phyloP scores from a whole-genome alignment of 2,797 vertebrate species.

The Agapornis canus region DNA sequence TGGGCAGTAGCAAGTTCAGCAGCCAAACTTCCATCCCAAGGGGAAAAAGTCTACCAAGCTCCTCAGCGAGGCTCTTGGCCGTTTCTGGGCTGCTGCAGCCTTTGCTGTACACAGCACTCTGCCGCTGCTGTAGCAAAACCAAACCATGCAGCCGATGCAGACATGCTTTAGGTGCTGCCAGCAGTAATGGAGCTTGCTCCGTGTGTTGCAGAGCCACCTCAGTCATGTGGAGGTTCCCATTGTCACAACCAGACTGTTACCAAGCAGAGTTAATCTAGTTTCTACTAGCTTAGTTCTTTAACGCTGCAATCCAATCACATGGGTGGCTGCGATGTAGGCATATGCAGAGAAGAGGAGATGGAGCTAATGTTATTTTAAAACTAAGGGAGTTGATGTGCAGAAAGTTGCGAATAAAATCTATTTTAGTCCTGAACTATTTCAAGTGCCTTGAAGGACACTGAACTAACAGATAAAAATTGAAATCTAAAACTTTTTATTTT shows the following conservation, averaged over 20 bases:
- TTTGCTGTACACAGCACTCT: rapidly evolving
- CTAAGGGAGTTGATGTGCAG: background rate
- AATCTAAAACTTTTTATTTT: background rate
- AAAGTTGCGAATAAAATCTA: background rate
- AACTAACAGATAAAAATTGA: background rate
- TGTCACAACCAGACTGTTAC: background rate
- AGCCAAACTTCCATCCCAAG: background rate
- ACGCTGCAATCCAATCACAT: rapidly evolving
- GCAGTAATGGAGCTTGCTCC: rapidly evolving
- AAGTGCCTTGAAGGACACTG: background rate
- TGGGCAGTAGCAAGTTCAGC: background rate
- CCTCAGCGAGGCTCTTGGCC: rapidly evolving
- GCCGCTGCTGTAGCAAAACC: rapidly evolving
- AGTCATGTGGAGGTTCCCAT: rapidly evolving
- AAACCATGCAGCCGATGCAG: rapidly evolving
- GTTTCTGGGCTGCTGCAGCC: background rate
- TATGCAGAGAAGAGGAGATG: background rate
- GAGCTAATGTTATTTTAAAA: background rate
- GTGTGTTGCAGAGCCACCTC: rapidly evolving
- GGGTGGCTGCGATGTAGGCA: rapidly evolving
- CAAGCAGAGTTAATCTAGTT: background rate
- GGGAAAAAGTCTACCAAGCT: background rate
- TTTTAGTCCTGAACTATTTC: background rate
- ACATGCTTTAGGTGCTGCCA: background rate
- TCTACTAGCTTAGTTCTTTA: background rate